phyloP scores from a whole-genome alignment of 37 sponge, comb jelly and placozoan species.

The Ianthella basta region DNA sequence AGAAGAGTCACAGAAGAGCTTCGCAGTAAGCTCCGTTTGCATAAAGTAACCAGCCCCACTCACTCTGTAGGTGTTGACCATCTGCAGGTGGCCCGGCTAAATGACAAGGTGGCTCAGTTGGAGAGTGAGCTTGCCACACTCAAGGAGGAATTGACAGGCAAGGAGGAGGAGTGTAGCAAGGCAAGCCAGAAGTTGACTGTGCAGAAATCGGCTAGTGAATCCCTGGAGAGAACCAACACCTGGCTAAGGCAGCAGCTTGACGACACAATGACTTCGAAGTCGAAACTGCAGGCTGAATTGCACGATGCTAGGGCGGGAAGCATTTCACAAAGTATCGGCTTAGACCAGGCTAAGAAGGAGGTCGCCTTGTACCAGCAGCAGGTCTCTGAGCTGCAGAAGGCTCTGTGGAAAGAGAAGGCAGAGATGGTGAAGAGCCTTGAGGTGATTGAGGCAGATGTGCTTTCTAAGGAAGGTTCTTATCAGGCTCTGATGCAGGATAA shows the following conservation, averaged over 20 bases:
- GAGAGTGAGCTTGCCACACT: neutral
- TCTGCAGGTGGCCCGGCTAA: neutral
- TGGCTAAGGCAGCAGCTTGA: conserved; percentile 75
- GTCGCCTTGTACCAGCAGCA: conserved; percentile 53
- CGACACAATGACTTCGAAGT: conserved; percentile 41
- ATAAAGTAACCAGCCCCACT: conserved; percentile 19
- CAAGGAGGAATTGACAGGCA: conserved; percentile 31
- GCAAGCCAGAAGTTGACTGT: conserved; percentile 5
- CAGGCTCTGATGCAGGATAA: conserved; percentile 43
- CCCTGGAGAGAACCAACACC: conserved; percentile 54
- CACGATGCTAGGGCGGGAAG: conserved; percentile 44
- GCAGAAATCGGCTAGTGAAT: conserved; percentile 41
- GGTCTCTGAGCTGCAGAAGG: conserved; percentile 59
- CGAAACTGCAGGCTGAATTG: conserved; percentile 64
- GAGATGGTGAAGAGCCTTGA: conserved; percentile 70
- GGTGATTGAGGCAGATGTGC: conserved; percentile 73
- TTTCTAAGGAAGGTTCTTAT: conserved; percentile 56
- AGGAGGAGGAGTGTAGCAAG: conserved; percentile 29
- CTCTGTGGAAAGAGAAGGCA: conserved; percentile 70
- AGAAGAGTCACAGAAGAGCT: conserved; percentile 23
- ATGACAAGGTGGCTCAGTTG: conserved; percentile 16
- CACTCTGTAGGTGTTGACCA: neutral
- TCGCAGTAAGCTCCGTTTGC: conserved; percentile 20
- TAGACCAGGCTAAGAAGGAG: conserved; percentile 64
- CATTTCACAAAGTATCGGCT: conserved; percentile 58